Evolutionary conservation across 2,888 invertebrate genomes (phyloP).

Genomic region (Drosophila dives): DNA sequence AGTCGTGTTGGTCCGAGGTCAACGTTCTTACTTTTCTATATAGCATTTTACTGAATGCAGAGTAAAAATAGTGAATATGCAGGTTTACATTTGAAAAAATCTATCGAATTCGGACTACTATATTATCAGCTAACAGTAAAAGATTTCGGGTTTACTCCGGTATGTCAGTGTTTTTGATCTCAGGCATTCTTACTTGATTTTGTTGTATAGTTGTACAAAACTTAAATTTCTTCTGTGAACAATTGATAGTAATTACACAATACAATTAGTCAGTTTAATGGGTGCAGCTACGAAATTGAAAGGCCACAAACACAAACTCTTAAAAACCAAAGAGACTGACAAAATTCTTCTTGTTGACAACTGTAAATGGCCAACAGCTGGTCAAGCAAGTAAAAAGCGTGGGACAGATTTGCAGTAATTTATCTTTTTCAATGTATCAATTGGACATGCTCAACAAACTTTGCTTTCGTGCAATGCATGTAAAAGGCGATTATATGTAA

Average conservation of each 20-base stretch:
- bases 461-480: slow-evolving; percentile 7
- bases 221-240: background rate
- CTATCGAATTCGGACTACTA: background rate
- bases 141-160: background rate
- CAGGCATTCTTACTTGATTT: background rate
- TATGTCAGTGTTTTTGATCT: no score
- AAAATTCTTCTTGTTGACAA: slow-evolving; percentile 23
- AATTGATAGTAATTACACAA: slow-evolving; percentile 4
- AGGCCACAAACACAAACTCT: background rate
- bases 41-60: background rate
- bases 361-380: slow-evolving; percentile 19
- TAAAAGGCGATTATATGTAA: slow-evolving; percentile 1
- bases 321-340: slow-evolving; percentile 2
- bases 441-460: slow-evolving; percentile 4
- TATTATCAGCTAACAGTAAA: background rate
- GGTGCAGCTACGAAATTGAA: slow-evolving; percentile 12
- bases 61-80: background rate
- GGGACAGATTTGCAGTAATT: slow-evolving; percentile 27
- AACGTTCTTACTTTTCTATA: background rate
- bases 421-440: slow-evolving; percentile 27
- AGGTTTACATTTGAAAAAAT: background rate
- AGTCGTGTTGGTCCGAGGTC: background rate
- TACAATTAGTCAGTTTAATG: background rate
- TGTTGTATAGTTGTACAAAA: background rate
- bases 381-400: slow-evolving; percentile 20